A percentile compares a stretch with the other conserved stretches of the same genome.
phyloP scores from a whole-genome alignment of 1,140 invertebrate species.

The Luehdorfia chinensis region DNA sequence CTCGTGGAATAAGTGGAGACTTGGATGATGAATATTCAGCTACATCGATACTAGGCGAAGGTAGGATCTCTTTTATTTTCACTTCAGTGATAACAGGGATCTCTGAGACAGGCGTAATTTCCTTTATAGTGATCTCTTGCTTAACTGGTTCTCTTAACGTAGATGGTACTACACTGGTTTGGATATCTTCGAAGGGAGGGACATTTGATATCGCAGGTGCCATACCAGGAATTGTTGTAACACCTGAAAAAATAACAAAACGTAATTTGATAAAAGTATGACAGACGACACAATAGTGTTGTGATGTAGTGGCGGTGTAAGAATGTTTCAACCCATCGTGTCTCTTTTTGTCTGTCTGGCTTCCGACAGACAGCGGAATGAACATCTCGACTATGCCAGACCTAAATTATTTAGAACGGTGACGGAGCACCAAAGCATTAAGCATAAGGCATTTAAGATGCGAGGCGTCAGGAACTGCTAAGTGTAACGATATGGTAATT shows the following conservation, averaged over 20 bases:
- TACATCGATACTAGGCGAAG: constrained; percentile 54
- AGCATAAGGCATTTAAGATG: too few species aligned
- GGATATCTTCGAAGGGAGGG: constrained; percentile 24
- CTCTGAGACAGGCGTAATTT: constrained; percentile 69
- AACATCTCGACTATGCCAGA: too few species aligned
- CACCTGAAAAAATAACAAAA: constrained; percentile 49
- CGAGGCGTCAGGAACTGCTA: too few species aligned
- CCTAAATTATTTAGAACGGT: too few species aligned
- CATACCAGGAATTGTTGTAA: constrained; percentile 50
- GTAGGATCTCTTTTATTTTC: constrained; percentile 70
- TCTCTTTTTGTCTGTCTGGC: too few species aligned
- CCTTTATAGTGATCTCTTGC: constrained; percentile 70
- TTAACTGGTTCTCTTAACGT: constrained; percentile 41
- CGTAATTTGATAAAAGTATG: too few species aligned
- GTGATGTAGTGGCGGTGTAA: too few species aligned
- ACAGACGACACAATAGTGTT: too few species aligned
- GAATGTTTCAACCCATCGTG: too few species aligned
- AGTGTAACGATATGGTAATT: too few species aligned
- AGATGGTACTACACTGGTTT: constrained; percentile 24
- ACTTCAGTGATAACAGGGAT: constrained; percentile 68
- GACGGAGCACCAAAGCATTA: too few species aligned
- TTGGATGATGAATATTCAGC: constrained; percentile 62
- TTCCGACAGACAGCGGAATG: too few species aligned
- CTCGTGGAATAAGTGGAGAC: constrained; percentile 64
- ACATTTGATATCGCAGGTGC: constrained; percentile 32